Percentiles rank a stretch among this genome's conserved stretches.
Conservation (phyloP, 2,113 vertebrate genomes). For the Hippoglossus stenolepis region DNA sequence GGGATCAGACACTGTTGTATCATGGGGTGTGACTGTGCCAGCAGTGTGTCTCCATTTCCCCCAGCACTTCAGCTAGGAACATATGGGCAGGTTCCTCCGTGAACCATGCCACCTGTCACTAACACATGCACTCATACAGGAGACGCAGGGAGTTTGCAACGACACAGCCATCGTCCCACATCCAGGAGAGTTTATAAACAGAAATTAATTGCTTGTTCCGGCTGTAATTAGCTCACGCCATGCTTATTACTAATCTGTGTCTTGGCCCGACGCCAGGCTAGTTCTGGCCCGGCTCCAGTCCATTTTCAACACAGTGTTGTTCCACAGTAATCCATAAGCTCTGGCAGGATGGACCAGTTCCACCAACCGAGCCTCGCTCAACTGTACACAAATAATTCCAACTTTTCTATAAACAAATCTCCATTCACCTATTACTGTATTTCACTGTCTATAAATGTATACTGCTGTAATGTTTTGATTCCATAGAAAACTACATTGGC, state of each 20-base stretch:
- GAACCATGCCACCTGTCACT: slow-evolving; percentile 72
- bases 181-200: slow-evolving; percentile 82
- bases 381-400: slow-evolving; percentile 25
- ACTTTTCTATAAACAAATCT: too few species aligned
- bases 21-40: slow-evolving; percentile 62
- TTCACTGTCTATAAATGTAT: neutral
- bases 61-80: slow-evolving; percentile 43
- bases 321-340: slow-evolving; percentile 70
- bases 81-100: slow-evolving; percentile 63
- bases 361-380: slow-evolving; percentile 21
- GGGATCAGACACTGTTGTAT: slow-evolving; percentile 73
- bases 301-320: slow-evolving; percentile 53
- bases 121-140: slow-evolving; percentile 20
- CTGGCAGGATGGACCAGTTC: slow-evolving; percentile 52
- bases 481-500: neutral
- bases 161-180: slow-evolving; percentile 45
- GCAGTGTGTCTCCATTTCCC: slow-evolving; percentile 47
- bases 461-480: neutral
- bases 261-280: slow-evolving; percentile 75
- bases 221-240: slow-evolving; percentile 83
- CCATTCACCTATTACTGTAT: neutral
- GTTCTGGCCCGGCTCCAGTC: slow-evolving; percentile 79
- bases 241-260: slow-evolving; percentile 85
- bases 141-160: slow-evolving; percentile 33
- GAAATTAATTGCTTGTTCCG: slow-evolving; percentile 82